phyloP scores from a whole-genome alignment of 1,140 invertebrate genomes.

The Heliconius melpomene region DNA sequence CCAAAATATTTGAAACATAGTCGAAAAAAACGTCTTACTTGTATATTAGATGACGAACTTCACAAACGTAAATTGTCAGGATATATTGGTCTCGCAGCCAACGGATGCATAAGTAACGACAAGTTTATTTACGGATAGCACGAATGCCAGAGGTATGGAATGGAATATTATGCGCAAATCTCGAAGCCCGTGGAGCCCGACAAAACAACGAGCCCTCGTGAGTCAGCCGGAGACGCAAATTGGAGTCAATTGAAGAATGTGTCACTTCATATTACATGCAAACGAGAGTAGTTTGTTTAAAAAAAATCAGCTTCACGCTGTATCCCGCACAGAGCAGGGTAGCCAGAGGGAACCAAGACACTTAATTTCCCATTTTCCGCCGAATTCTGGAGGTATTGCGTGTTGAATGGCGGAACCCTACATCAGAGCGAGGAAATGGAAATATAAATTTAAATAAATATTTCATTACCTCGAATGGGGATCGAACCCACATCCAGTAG shows the following conservation, averaged over 20 bases:
- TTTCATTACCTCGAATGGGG: too few species aligned
- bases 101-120: constrained; percentile 15
- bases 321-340: too few species aligned
- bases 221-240: constrained; percentile 77
- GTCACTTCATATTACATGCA: constrained; percentile 63
- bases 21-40: too few species aligned
- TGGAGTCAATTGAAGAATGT: constrained; percentile 79
- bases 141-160: constrained; percentile 18
- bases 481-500: too few species aligned
- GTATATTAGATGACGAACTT: background rate
- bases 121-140: constrained; percentile 16
- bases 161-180: constrained; percentile 16
- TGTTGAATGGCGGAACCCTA: too few species aligned
- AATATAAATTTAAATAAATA: too few species aligned
- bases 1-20: too few species aligned
- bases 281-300: constrained; percentile 10
- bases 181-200: background rate
- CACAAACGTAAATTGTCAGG: background rate
- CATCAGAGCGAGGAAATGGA: too few species aligned
- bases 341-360: too few species aligned
- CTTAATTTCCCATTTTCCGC: too few species aligned
- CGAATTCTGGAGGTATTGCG: too few species aligned
- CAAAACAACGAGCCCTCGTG: constrained; percentile 43
- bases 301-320: too few species aligned
- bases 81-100: background rate